A percentile compares a stretch with the other conserved stretches of the same genome.
phyloP scores from a whole-genome alignment of 2,113 vertebrate species.

The Zosterops hypoxanthus region DNA sequence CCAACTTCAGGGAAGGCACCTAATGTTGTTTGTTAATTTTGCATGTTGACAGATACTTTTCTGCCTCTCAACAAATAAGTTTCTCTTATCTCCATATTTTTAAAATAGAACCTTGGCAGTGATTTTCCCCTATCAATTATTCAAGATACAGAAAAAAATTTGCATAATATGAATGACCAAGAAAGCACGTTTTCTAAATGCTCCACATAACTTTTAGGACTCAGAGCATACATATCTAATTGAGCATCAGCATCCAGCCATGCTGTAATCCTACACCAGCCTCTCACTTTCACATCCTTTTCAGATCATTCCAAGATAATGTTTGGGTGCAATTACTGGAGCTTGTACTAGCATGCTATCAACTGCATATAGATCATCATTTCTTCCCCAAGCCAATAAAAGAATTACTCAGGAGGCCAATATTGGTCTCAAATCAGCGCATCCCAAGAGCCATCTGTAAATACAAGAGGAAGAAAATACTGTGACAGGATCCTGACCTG shows the following conservation, averaged over 20 bases:
- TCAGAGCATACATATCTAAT: background rate
- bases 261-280: background rate
- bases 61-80: background rate
- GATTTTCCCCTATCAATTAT: background rate
- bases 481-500: background rate
- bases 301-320: background rate
- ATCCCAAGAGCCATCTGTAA: background rate
- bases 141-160: background rate
- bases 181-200: background rate
- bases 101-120: background rate
- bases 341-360: background rate
- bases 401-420: background rate
- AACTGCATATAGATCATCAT: background rate
- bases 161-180: background rate
- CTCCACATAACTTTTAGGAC: background rate
- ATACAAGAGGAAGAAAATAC: background rate
- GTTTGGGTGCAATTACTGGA: background rate
- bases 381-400: background rate
- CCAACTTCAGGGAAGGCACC: background rate
- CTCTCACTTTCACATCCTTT: background rate
- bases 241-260: background rate
- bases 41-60: background rate
- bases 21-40: background rate
- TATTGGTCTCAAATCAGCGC: background rate
- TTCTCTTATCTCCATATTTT: background rate